Evolutionary conservation across 2,888 invertebrate genomes (phyloP).

Genomic region (Agrenia bidenticulata): DNA sequence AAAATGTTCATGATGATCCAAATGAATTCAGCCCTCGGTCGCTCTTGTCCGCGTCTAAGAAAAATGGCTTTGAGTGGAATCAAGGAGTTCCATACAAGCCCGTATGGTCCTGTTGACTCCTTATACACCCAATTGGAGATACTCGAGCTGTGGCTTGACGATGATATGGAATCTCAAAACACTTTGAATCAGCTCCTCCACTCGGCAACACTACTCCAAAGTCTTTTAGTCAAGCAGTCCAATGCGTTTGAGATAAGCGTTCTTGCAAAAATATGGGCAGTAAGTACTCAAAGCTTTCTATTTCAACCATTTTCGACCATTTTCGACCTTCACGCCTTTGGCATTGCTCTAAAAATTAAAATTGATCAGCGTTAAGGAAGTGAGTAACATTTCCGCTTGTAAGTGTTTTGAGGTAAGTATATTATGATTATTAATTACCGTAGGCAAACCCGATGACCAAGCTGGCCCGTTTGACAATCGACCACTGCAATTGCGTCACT

Average conservation of each 20-base stretch:
- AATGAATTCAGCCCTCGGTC: conserved; percentile 54
- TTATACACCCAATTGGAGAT: conserved; percentile 30
- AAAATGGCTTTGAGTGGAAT: conserved; percentile 55
- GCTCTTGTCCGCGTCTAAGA: conserved; percentile 54
- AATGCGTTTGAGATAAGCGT: conserved; percentile 53
- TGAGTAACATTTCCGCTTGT: no score
- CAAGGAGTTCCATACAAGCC: conserved; percentile 43
- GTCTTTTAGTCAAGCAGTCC: conserved; percentile 54
- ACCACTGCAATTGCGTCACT: conserved; percentile 54
- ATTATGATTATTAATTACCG: conserved; percentile 25
- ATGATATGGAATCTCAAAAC: conserved; percentile 48
- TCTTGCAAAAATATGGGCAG: conserved; percentile 53
- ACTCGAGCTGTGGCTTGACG: conserved; percentile 55
- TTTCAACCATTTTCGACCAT: no score
- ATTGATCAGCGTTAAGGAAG: no score
- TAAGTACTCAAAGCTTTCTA: no score
- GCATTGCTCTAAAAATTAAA: no score
- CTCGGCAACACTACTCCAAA: conserved; percentile 52
- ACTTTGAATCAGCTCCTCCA: conserved; percentile 54
- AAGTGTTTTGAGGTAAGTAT: no score
- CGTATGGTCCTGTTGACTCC: not conserved
- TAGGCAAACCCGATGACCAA: conserved; percentile 55
- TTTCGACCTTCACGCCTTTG: no score
- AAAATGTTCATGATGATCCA: no score
- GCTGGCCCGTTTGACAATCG: conserved; percentile 54